Conservation (phyloP, 2,797 vertebrate species). For the Oryzias dopingdopingensis region DNA sequence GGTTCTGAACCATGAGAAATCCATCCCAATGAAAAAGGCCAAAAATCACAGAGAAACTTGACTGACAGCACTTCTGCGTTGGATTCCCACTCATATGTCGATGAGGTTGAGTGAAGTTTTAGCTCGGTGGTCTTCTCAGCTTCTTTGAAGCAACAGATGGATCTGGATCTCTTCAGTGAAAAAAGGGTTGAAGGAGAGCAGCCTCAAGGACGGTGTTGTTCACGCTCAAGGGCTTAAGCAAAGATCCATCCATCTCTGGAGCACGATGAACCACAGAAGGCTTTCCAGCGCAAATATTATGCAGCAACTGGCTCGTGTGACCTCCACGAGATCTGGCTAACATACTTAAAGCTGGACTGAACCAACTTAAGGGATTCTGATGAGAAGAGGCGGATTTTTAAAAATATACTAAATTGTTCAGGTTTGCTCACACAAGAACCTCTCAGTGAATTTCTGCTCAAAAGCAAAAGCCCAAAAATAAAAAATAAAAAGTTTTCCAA, state of each 20-base stretch:
- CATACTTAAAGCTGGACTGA: conserved; percentile 21
- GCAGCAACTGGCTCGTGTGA: conserved; percentile 49
- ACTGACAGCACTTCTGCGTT: conserved; percentile 15
- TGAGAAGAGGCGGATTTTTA: too few species aligned
- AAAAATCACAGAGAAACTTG: conserved; percentile 41
- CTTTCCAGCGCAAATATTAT: conserved; percentile 66
- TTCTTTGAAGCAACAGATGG: conserved; percentile 22
- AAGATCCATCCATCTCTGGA: conserved; percentile 45
- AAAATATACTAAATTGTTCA: too few species aligned
- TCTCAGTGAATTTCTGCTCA: too few species aligned
- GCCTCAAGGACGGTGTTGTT: conserved; percentile 32
- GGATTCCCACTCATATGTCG: conserved; percentile 17
- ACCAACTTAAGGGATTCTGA: conserved; percentile 22
- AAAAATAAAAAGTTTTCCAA: conserved; percentile 7
- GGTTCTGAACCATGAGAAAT: conserved; percentile 20
- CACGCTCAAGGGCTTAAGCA: conserved; percentile 33
- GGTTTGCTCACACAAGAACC: too few species aligned
- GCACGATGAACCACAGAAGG: conserved; percentile 32
- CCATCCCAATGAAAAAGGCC: conserved; percentile 29
- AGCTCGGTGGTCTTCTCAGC: conserved; percentile 29
- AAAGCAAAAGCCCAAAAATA: background rate
- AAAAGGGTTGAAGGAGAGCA: conserved; percentile 35
- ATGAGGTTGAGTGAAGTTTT: conserved; percentile 38
- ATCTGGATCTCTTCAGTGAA: conserved; percentile 36
- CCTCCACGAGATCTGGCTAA: conserved; percentile 41